phyloP scores from a whole-genome alignment of 2,113 vertebrate species.

The Syrrhaptes paradoxus region DNA sequence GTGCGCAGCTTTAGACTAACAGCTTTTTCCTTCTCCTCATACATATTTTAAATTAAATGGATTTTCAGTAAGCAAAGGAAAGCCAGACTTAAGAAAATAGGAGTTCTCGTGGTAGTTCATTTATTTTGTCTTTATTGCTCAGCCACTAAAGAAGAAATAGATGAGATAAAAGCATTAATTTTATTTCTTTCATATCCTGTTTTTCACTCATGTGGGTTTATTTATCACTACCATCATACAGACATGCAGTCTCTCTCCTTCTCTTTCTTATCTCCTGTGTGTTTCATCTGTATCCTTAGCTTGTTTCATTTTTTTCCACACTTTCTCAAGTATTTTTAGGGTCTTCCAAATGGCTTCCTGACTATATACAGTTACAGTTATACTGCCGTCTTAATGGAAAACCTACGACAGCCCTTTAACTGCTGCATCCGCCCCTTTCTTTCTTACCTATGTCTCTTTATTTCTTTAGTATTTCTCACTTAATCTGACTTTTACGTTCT shows the following conservation, averaged over 20 bases:
- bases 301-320: not conserved
- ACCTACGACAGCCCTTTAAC: not conserved
- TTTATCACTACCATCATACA: not conserved
- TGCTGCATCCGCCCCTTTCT: not conserved
- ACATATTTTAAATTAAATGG: constrained; percentile 44
- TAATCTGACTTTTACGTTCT: not conserved
- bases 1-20: not conserved
- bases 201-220: not conserved
- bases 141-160: not conserved
- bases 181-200: constrained; percentile 1
- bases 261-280: not conserved
- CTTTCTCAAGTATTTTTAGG: not conserved
- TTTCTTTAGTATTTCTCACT: constrained; percentile 17
- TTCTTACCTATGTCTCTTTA: constrained; percentile 5
- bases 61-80: constrained; percentile 4
- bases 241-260: not conserved
- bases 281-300: not conserved
- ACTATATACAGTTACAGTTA: not conserved
- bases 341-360: not conserved
- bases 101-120: not conserved
- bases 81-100: not conserved
- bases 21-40: not conserved
- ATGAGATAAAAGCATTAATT: constrained; percentile 36
- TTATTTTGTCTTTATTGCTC: constrained; percentile 21
- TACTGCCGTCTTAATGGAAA: not conserved